Conservation (phyloP, 2,888 invertebrate genomes). For the Aphrophora alni region DNA sequence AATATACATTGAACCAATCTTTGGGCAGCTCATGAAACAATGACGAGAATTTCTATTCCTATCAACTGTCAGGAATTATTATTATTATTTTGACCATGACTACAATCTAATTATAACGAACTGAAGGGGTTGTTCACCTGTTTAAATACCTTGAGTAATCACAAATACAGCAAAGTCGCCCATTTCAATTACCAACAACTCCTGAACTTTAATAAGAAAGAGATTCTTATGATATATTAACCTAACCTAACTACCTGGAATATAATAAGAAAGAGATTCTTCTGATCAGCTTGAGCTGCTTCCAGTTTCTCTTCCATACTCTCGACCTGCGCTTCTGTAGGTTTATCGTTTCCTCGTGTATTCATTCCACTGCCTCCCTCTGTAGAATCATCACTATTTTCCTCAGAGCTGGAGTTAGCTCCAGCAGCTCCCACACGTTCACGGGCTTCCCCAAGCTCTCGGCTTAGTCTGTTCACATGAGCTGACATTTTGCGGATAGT, state of each 20-base stretch:
- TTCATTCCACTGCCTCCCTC: conserved; percentile 65
- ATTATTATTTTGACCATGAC: no score
- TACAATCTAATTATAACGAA: no score
- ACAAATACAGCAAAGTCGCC: no score
- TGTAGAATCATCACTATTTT: conserved; percentile 70
- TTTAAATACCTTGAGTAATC: no score
- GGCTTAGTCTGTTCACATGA: conserved; percentile 73
- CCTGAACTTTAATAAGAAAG: no score
- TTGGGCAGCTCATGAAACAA: no score
- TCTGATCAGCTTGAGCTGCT: conserved; percentile 94
- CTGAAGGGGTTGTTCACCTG: no score
- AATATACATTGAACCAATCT: no score
- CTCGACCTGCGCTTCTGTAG: conserved; percentile 86
- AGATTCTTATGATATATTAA: no score
- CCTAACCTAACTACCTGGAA: conserved; percentile 70
- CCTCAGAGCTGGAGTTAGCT: conserved; percentile 74
- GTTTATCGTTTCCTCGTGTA: conserved; percentile 62
- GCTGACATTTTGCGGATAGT: conserved; percentile 97
- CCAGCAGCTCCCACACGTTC: conserved; percentile 88
- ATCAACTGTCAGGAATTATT: no score
- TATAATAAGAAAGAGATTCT: conserved; percentile 94
- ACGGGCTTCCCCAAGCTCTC: conserved; percentile 82
- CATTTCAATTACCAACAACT: no score
- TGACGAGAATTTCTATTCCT: no score
- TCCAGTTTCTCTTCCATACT: conserved; percentile 95